Evolutionary conservation across 2,113 vertebrate species (phyloP).

Genomic region (Arizona elegans): DNA sequence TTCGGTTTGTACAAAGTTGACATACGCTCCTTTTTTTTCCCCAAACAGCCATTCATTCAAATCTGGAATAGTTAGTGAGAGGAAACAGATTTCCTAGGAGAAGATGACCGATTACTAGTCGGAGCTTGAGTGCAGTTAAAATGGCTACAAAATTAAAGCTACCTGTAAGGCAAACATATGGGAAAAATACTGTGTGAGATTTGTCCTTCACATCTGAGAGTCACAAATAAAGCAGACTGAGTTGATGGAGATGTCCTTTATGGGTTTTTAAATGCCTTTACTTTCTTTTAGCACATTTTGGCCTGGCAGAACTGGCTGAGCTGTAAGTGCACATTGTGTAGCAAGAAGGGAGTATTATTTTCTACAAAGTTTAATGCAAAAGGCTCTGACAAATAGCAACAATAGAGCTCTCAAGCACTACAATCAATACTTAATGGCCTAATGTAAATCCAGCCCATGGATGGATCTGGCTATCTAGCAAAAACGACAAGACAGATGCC

Average conservation of each 20-base stretch:
- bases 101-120: not conserved
- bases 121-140: not conserved
- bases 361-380: slow-evolving; percentile 46
- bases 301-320: slow-evolving; percentile 5
- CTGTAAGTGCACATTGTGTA: slow-evolving; percentile 26
- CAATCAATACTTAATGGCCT: slow-evolving; percentile 63
- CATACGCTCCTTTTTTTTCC: not conserved
- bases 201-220: not conserved
- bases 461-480: slow-evolving; percentile 52
- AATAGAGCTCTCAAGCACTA: slow-evolving; percentile 61
- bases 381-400: slow-evolving; percentile 55
- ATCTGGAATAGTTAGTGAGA: not conserved
- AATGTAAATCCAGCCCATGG: slow-evolving; percentile 55
- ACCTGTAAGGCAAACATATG: not conserved
- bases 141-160: not conserved
- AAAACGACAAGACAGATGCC: slow-evolving; percentile 55
- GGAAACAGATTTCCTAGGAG: not conserved
- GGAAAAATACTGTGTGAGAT: not conserved
- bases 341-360: slow-evolving; percentile 38
- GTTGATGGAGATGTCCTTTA: slow-evolving; percentile 29
- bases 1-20: not conserved
- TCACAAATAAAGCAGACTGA: not conserved
- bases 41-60: not conserved
- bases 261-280: not conserved
- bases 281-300: slow-evolving; percentile 35